Percentiles rank a stretch among this genome's conserved stretches.
Evolutionary conservation across 1,140 invertebrate species (phyloP).

Genomic region (Drosophila novamexicana): DNA sequence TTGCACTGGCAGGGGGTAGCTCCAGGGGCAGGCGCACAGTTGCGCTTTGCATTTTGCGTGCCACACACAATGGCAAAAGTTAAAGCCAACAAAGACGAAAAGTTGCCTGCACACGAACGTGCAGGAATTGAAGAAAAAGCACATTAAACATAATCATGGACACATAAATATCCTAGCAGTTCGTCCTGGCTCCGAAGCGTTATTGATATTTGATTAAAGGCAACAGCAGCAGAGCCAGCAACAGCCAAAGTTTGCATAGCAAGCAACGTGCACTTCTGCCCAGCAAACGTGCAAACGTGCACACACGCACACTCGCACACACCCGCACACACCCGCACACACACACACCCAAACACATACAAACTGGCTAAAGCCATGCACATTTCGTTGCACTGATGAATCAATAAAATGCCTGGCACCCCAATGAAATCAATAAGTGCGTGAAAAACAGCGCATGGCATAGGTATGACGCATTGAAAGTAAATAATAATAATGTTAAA

Average conservation of each 20-base stretch:
- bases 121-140: constrained; percentile 1
- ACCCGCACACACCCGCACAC: constrained; percentile 8
- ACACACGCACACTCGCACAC: constrained; percentile 15
- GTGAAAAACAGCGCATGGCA: constrained; percentile 3
- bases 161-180: constrained; percentile 43
- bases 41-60: constrained; percentile 35
- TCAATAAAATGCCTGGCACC: constrained; percentile 45
- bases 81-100: constrained; percentile 17
- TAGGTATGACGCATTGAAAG: neutral
- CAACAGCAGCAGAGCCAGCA: constrained; percentile 17
- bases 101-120: constrained; percentile 2
- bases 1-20: neutral
- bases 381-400: constrained; percentile 59
- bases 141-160: constrained; percentile 52
- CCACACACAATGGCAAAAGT: constrained; percentile 36
- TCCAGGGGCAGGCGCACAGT: constrained; percentile 8
- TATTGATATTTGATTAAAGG: constrained; percentile 55
- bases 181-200: constrained; percentile 21
- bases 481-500: neutral
- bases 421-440: constrained; percentile 36
- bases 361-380: neutral
- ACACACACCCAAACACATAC: constrained; percentile 1
- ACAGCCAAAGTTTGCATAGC: constrained; percentile 34
- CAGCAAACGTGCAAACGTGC: constrained; percentile 25
- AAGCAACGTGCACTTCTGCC: constrained; percentile 41